Percentiles rank a stretch among this genome's conserved stretches.
Conservation (phyloP, 2,888 invertebrate genomes). For the Helobdella robusta region DNA sequence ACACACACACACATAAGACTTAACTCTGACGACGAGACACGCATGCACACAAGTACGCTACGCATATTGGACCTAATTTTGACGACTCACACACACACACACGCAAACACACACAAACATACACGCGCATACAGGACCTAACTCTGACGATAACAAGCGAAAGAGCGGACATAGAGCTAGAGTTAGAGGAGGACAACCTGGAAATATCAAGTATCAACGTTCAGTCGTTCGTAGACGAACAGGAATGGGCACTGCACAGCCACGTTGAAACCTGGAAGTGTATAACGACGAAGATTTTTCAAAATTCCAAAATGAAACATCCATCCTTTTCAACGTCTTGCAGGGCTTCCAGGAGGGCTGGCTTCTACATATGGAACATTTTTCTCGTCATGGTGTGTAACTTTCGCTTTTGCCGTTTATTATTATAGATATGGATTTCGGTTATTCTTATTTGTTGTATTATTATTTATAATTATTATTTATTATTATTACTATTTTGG, state of each 20-base stretch:
- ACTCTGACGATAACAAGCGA: constrained; percentile 39
- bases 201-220: constrained; percentile 38
- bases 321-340: constrained; percentile 37
- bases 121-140: constrained; percentile 34
- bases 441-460: no score
- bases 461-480: no score
- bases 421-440: neutral
- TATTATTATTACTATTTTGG: neutral
- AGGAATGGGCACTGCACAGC: constrained; percentile 39
- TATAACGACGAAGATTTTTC: constrained; percentile 35
- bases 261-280: constrained; percentile 37
- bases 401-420: neutral
- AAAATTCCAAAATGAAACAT: constrained; percentile 36
- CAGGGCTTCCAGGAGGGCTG: constrained; percentile 36
- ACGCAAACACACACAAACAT: no score
- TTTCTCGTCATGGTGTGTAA: constrained; percentile 36
- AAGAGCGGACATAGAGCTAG: constrained; percentile 35
- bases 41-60: no score
- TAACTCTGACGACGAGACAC: no score
- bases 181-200: constrained; percentile 35
- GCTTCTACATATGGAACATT: constrained; percentile 38
- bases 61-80: no score
- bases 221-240: constrained; percentile 37
- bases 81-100: no score
- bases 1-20: no score